phyloP scores from a whole-genome alignment of 2,797 vertebrate genomes.

The Falco berigora region DNA sequence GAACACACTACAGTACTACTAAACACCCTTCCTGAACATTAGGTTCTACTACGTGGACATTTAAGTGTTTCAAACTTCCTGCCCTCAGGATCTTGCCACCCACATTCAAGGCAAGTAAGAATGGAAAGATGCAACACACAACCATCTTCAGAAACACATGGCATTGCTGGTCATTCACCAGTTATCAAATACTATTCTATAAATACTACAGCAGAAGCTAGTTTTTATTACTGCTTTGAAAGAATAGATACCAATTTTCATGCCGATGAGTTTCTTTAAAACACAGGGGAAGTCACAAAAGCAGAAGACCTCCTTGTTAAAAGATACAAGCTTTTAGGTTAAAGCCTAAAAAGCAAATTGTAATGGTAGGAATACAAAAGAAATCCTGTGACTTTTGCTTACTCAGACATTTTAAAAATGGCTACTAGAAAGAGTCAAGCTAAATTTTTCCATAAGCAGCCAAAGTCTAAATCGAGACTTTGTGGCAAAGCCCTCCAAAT shows the following conservation, averaged over 20 bases:
- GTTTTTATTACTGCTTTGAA: background rate
- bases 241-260: background rate
- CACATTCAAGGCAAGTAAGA: background rate
- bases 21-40: background rate
- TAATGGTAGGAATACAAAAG: background rate
- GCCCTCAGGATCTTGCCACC: background rate
- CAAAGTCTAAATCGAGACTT: background rate
- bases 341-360: background rate
- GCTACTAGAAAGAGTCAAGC: background rate
- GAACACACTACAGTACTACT: background rate
- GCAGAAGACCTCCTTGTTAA: background rate
- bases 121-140: accelerated
- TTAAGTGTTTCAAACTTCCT: background rate
- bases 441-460: background rate
- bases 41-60: background rate
- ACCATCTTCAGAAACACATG: background rate
- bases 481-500: background rate
- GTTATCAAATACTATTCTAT: background rate
- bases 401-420: background rate
- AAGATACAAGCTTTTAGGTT: background rate
- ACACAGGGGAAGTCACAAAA: background rate
- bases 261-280: background rate
- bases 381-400: background rate
- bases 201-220: background rate
- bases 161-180: background rate